Conservation (phyloP, 2,113 vertebrate species). For the Perognathus longimembris region DNA sequence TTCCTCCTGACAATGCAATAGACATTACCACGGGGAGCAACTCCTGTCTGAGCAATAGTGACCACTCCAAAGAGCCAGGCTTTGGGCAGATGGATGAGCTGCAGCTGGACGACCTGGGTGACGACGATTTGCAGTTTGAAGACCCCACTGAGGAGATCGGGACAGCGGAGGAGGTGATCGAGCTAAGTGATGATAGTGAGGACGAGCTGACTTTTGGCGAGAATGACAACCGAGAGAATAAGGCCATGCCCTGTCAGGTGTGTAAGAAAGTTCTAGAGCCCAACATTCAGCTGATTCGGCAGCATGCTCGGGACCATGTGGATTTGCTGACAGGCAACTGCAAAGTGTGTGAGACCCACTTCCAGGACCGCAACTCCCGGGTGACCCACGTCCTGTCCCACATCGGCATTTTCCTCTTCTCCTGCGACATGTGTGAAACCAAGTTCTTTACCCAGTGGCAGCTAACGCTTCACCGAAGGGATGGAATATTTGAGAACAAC, state of each 20-base stretch:
- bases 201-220: conserved; percentile 94
- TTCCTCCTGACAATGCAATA: conserved; percentile 83
- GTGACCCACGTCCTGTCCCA: conserved; percentile 93
- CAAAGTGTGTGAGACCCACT: conserved; percentile 93
- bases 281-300: conserved; percentile 91
- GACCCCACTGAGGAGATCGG: conserved; percentile 88
- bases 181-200: conserved; percentile 95
- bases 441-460: conserved; percentile 95
- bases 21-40: conserved; percentile 85
- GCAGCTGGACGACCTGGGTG: conserved; percentile 88
- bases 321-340: conserved; percentile 90
- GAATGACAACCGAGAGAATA: conserved; percentile 85
- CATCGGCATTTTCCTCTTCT: conserved; percentile 95
- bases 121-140: conserved; percentile 86
- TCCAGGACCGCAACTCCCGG: conserved; percentile 89
- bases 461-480: conserved; percentile 93
- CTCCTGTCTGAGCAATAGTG: conserved; percentile 86
- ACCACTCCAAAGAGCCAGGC: conserved; percentile 86
- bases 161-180: conserved; percentile 92
- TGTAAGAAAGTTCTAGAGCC: conserved; percentile 91
- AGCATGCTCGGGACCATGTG: conserved; percentile 93
- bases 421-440: conserved; percentile 95
- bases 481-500: conserved; percentile 89
- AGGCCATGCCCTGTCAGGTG: conserved; percentile 90
- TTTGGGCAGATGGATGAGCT: conserved; percentile 89